These are phyloP conservation scores for Botrylloides violaceus DNA, from an alignment of 23 tunicate genomes.

Conservation along the genomic window DNA sequence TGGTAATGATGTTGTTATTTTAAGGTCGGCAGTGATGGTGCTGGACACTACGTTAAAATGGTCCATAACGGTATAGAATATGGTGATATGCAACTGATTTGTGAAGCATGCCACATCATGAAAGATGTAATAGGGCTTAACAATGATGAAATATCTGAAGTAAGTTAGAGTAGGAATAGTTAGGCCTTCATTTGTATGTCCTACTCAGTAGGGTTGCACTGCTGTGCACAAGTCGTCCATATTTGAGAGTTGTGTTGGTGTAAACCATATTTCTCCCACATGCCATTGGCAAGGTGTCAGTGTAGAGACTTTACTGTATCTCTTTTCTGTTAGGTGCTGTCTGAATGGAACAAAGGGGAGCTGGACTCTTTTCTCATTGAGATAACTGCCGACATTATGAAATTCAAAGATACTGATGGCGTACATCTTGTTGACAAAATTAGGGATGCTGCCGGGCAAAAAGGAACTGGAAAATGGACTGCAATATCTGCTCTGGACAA, in stretches of 20 bases:
- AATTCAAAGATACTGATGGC: slow-evolving; percentile 63
- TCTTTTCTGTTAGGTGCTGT: slow-evolving; percentile 39
- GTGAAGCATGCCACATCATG: slow-evolving; percentile 86
- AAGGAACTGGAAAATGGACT: slow-evolving; percentile 98
- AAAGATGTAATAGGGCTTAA: slow-evolving; percentile 53
- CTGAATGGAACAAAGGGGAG: slow-evolving; percentile 82
- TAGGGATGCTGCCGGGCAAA: slow-evolving; percentile 83
- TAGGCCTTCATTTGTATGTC: no score
- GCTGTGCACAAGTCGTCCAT: no score
- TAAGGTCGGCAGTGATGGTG: slow-evolving; percentile 89
- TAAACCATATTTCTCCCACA: no score
- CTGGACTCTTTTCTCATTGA: slow-evolving; percentile 89
- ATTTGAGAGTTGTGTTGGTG: no score
- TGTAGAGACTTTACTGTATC: not conserved
- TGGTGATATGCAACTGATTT: slow-evolving; percentile 95
- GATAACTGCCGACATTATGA: slow-evolving; percentile 75
- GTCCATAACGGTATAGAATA: slow-evolving; percentile 98
- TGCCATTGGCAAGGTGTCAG: no score
- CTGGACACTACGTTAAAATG: slow-evolving; percentile 97
- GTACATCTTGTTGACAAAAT: slow-evolving; percentile 74
- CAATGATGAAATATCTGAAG: slow-evolving; percentile 87
- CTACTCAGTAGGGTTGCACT: no score
- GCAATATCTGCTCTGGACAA: slow-evolving; percentile 81
- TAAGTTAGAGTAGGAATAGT: no score
- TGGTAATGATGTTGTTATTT: not conserved